A percentile compares a stretch with the other conserved stretches of the same genome.
phyloP scores from a whole-genome alignment of 2,888 invertebrate species.

The Seladonia tumulorum region DNA sequence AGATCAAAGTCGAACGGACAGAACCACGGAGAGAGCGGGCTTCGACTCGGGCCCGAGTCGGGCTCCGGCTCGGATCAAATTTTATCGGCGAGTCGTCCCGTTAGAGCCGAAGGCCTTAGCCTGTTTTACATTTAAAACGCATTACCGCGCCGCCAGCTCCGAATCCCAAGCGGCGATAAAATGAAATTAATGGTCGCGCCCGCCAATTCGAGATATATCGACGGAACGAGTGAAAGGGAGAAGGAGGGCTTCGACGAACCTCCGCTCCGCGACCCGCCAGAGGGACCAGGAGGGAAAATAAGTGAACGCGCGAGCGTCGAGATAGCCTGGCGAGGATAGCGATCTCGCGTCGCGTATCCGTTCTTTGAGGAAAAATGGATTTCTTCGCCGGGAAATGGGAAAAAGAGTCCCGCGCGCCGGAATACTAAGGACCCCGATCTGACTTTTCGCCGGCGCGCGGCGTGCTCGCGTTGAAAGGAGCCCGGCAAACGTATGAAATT shows the following conservation, averaged over 20 bases:
- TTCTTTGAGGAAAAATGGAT: conserved; percentile 52
- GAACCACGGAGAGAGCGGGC: conserved; percentile 10
- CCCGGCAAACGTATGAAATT: conserved; percentile 40
- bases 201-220: conserved; percentile 82
- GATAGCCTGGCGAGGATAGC: conserved; percentile 56
- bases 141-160: conserved; percentile 80
- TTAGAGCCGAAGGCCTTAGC: conserved; percentile 81
- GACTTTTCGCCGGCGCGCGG: conserved; percentile 12
- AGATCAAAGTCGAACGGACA: conserved; percentile 61
- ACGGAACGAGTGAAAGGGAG: conserved; percentile 60
- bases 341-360: conserved; percentile 50
- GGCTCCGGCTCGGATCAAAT: conserved; percentile 80
- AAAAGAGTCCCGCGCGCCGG: conserved; percentile 10
- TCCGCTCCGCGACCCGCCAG: background rate
- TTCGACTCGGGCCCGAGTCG: conserved; percentile 1
- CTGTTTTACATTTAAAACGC: conserved; percentile 84
- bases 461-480: conserved; percentile 24
- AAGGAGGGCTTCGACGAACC: conserved; percentile 15
- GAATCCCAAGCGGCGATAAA: conserved; percentile 82
- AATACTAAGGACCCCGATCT: conserved; percentile 25
- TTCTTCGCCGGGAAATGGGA: conserved; percentile 45
- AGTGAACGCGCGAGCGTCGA: conserved; percentile 46
- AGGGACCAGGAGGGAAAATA: conserved; percentile 49
- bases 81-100: conserved; percentile 79
- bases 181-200: conserved; percentile 83